phyloP scores from a whole-genome alignment of 2,113 vertebrate species.

The Loxodonta africana region DNA sequence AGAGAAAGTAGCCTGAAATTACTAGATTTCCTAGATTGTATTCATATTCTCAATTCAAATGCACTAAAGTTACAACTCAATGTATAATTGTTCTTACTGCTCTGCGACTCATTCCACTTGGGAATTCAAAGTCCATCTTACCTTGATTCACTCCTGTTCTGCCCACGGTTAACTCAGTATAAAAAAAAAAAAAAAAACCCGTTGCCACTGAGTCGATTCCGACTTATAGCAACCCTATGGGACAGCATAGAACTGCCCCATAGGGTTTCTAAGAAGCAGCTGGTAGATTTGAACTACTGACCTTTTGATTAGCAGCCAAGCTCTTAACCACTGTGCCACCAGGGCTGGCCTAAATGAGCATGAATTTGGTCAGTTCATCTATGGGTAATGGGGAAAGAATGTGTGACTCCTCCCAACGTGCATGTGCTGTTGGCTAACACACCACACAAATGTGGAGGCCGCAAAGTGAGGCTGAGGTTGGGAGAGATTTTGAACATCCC shows the following conservation, averaged over 20 bases:
- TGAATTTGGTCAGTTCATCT: neutral
- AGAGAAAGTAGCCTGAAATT: slow-evolving; percentile 4
- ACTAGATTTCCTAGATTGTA: neutral
- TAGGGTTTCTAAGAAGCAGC: too few relatives aligned
- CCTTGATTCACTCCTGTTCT: neutral
- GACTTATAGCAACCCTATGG: too few relatives aligned
- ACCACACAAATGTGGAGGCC: neutral
- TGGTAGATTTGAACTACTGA: too few relatives aligned
- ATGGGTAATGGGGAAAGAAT: neutral
- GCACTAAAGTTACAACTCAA: slow-evolving; percentile 12
- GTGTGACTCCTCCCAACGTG: neutral
- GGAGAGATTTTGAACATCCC: neutral
- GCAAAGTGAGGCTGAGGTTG: neutral
- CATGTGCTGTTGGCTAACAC: neutral
- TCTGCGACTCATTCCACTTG: neutral
- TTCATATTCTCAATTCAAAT: slow-evolving; percentile 55
- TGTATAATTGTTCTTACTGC: slow-evolving; percentile 1
- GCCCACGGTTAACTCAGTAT: neutral
- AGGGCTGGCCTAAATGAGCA: neutral
- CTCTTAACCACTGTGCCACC: too few relatives aligned
- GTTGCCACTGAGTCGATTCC: too few relatives aligned
- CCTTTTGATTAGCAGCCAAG: too few relatives aligned
- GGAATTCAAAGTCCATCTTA: slow-evolving; percentile 38
- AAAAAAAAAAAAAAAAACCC: too few relatives aligned
- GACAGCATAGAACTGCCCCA: too few relatives aligned